A percentile compares a stretch with the other conserved stretches of the same genome.
phyloP scores from a whole-genome alignment of 2,888 invertebrate genomes.

The Hemistola chrysoprasaria region DNA sequence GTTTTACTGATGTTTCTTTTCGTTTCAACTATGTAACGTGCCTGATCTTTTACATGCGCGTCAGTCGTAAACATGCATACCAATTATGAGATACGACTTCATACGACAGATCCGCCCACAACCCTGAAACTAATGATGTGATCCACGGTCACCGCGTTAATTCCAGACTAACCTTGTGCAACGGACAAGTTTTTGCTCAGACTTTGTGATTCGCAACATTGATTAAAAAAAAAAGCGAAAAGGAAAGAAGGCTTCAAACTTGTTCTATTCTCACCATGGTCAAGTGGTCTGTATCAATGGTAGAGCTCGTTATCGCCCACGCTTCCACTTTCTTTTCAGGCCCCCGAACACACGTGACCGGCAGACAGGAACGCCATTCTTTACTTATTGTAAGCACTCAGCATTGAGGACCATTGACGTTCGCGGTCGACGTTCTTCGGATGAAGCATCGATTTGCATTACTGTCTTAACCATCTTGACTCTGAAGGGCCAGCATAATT shows the following conservation, averaged over 20 bases:
- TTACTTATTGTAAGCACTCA: slow-evolving; percentile 45
- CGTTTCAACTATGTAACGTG: slow-evolving; percentile 11
- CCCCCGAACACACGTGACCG: slow-evolving; percentile 65
- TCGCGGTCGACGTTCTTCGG: slow-evolving; percentile 44
- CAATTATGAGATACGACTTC: slow-evolving; percentile 17
- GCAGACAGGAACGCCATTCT: slow-evolving; percentile 58
- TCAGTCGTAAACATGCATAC: slow-evolving; percentile 13
- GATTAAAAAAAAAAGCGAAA: neutral
- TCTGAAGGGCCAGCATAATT: too few species aligned
- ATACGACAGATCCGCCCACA: slow-evolving; percentile 23
- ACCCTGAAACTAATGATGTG: slow-evolving; percentile 22
- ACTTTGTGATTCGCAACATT: slow-evolving; percentile 4
- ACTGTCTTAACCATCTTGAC: slow-evolving; percentile 50
- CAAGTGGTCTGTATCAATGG: slow-evolving; percentile 38
- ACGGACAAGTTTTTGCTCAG: slow-evolving; percentile 11
- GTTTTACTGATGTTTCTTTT: slow-evolving; percentile 10
- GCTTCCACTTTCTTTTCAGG: slow-evolving; percentile 73
- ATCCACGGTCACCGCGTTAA: slow-evolving; percentile 27
- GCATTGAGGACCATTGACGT: slow-evolving; percentile 51
- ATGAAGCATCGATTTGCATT: slow-evolving; percentile 59
- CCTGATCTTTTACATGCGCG: slow-evolving; percentile 16
- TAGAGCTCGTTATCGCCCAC: slow-evolving; percentile 56
- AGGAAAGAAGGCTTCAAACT: slow-evolving; percentile 40
- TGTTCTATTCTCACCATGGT: slow-evolving; percentile 59
- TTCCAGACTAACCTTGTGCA: slow-evolving; percentile 27